Conservation (phyloP, 2,797 vertebrate species). For the Halcyon leucocephala region DNA sequence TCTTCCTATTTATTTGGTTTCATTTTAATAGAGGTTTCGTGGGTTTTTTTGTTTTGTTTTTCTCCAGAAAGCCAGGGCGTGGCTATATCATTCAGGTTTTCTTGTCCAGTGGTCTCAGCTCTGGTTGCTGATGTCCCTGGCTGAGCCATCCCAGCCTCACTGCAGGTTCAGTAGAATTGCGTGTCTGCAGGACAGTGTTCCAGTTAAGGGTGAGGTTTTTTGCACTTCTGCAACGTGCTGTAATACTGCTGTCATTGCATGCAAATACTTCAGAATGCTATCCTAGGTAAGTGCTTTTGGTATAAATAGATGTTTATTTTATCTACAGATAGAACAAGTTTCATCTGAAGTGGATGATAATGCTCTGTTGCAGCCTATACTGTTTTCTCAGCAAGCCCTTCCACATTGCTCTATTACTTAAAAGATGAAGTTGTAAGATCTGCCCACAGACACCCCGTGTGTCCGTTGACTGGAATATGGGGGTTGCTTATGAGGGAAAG, state of each 20-base stretch:
- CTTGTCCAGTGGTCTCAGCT: neutral
- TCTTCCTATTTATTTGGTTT: neutral
- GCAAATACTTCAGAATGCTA: neutral
- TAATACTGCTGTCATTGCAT: neutral
- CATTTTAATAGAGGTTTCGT: neutral
- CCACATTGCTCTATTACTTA: rapidly evolving
- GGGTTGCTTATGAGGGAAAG: neutral
- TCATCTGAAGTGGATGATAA: neutral
- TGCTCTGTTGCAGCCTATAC: neutral
- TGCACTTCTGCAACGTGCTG: neutral
- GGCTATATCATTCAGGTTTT: neutral
- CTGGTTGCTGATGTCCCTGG: neutral
- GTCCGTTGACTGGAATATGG: neutral
- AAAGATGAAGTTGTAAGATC: neutral
- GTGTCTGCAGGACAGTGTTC: neutral
- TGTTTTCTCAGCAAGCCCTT: neutral
- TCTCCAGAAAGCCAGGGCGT: neutral
- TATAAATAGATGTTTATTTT: neutral
- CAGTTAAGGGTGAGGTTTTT: neutral
- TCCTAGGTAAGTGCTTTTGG: neutral
- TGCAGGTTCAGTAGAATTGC: neutral
- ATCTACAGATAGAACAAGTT: neutral
- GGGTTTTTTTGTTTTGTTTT: neutral
- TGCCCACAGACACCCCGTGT: neutral
- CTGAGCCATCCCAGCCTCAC: neutral